Evolutionary conservation across 2,888 invertebrate species (phyloP).

Genomic region (Ennomos erosarius): DNA sequence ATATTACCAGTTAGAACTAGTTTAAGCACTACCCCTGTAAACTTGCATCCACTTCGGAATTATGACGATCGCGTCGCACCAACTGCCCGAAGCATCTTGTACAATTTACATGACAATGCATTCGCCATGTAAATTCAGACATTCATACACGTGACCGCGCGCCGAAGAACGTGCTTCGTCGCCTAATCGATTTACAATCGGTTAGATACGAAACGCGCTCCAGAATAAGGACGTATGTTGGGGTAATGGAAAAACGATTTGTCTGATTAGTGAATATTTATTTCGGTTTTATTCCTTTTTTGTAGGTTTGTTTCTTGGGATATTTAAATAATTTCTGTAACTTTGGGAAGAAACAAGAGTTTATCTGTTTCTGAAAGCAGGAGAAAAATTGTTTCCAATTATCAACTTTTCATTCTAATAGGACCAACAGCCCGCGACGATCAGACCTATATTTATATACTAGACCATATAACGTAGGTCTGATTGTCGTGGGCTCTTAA

Average conservation of each 20-base stretch:
- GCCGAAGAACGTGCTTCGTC: slow-evolving; percentile 50
- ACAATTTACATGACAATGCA: slow-evolving; percentile 61
- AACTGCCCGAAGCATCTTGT: slow-evolving; percentile 43
- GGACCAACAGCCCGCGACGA: no score
- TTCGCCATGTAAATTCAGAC: slow-evolving; percentile 56
- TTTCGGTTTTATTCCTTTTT: slow-evolving; percentile 5
- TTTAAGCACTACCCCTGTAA: background rate
- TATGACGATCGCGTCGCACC: slow-evolving; percentile 32
- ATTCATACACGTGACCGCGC: slow-evolving; percentile 52
- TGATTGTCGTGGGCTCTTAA: no score
- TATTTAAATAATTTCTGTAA: no score
- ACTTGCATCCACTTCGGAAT: slow-evolving; percentile 1
- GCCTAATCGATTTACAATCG: slow-evolving; percentile 47
- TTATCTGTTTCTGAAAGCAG: no score
- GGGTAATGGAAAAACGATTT: slow-evolving; percentile 17
- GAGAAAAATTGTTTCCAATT: no score
- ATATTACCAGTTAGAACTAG: no score
- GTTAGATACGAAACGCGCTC: slow-evolving; percentile 41
- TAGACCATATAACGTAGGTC: no score
- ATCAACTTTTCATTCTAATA: no score
- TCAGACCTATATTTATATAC: no score
- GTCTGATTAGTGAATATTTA: slow-evolving; percentile 15
- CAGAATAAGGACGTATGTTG: slow-evolving; percentile 40
- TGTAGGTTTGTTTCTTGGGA: background rate
- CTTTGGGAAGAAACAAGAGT: no score